Conservation (phyloP, 2,113 vertebrate species). For the Paracanthobrama guichenoti region DNA sequence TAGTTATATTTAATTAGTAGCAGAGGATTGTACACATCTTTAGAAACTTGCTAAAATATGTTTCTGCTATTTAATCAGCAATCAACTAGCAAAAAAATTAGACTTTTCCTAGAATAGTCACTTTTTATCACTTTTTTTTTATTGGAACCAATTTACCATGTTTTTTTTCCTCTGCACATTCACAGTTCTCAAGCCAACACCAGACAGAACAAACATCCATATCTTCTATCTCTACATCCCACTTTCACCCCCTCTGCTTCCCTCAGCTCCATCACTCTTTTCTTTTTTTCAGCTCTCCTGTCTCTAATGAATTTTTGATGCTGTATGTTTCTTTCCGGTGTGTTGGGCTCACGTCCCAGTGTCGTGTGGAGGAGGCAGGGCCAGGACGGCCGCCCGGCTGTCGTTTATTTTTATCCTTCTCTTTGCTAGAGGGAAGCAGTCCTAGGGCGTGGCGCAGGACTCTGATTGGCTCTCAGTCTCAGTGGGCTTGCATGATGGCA, state of each 20-base stretch:
- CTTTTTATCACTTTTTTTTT: not conserved
- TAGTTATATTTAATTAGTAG: no score
- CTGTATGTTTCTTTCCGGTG: conserved; percentile 41
- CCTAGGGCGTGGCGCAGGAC: conserved; percentile 10
- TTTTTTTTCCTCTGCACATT: not conserved
- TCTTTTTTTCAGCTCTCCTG: conserved; percentile 17
- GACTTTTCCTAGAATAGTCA: no score
- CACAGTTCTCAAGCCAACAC: not conserved
- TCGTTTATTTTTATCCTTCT: conserved; percentile 56
- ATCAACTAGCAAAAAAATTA: not conserved
- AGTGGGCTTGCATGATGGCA: conserved; percentile 32
- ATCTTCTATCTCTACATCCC: not conserved
- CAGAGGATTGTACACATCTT: no score
- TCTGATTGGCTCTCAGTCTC: conserved; percentile 51
- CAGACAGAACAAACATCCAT: conserved; percentile 5
- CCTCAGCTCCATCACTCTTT: conserved; percentile 11
- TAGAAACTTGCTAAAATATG: no score
- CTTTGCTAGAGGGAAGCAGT: conserved; percentile 31
- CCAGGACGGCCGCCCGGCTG: conserved; percentile 21
- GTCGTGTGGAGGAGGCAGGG: conserved; percentile 45
- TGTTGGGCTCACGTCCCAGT: conserved; percentile 26
- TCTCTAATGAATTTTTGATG: conserved; percentile 47
- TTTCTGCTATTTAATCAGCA: not conserved
- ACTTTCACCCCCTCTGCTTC: not conserved
- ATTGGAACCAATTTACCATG: no score